Conservation (phyloP, 2,888 invertebrate genomes). For the Hirudinaria manillensis region DNA sequence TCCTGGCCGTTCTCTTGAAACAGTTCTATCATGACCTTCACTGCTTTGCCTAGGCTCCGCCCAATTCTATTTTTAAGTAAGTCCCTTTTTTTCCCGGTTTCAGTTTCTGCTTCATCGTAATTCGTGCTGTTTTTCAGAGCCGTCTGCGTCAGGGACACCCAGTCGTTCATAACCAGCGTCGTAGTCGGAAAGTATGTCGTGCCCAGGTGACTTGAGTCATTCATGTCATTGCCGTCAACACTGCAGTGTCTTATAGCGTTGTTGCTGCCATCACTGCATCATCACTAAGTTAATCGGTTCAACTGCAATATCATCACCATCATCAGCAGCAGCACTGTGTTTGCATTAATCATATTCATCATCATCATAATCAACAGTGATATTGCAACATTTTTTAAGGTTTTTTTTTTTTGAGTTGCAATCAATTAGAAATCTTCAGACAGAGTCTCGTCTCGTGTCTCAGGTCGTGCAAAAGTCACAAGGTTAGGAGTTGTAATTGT, state of each 20-base stretch:
- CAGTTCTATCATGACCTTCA: slow-evolving; percentile 73
- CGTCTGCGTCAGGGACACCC: slow-evolving; percentile 26
- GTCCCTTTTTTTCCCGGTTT: slow-evolving; percentile 80
- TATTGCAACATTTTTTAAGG: slow-evolving; percentile 15
- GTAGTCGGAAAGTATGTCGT: slow-evolving; percentile 31
- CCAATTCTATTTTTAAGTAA: slow-evolving; percentile 62
- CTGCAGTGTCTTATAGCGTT: slow-evolving; percentile 39
- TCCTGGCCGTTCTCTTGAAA: slow-evolving; percentile 72
- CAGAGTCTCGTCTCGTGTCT: slow-evolving; percentile 22
- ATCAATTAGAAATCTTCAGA: slow-evolving; percentile 22
- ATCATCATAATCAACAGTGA: too few relatives aligned
- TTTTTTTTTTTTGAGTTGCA: slow-evolving; percentile 5
- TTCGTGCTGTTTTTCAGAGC: not conserved
- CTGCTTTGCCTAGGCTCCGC: slow-evolving; percentile 80
- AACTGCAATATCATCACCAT: not conserved
- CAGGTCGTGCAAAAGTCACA: slow-evolving; percentile 18
- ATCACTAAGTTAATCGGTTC: not conserved
- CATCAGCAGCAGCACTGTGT: not conserved
- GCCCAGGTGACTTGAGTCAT: slow-evolving; percentile 35
- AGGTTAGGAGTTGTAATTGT: slow-evolving; percentile 16
- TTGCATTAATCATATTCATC: too few relatives aligned
- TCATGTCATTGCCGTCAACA: too few relatives aligned
- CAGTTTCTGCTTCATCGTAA: slow-evolving; percentile 67
- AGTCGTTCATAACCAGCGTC: slow-evolving; percentile 29
- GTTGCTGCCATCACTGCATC: not conserved